Conservation (phyloP, 2,888 invertebrate genomes). For the Dendrolimus pini region DNA sequence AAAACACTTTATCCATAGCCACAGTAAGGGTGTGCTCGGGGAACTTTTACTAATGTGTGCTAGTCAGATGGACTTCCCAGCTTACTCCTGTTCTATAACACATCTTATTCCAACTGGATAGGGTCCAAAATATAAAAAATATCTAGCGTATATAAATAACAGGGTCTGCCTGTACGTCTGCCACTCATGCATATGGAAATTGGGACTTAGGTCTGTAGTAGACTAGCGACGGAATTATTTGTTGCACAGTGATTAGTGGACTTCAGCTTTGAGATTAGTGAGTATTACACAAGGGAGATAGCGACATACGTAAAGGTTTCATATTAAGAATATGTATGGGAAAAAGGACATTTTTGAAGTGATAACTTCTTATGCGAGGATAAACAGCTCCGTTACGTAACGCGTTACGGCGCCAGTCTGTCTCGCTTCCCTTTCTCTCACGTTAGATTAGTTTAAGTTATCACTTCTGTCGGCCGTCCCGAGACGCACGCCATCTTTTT, state of each 20-base stretch:
- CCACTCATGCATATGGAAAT: conserved; percentile 73
- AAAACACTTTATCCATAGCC: conserved; percentile 27
- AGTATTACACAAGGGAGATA: neutral
- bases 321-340: too few species aligned
- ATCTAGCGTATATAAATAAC: conserved; percentile 36
- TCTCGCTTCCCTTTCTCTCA: too few species aligned
- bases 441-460: too few species aligned
- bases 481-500: too few species aligned
- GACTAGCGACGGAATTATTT: neutral
- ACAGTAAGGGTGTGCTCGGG: conserved; percentile 46
- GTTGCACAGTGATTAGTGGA: conserved; percentile 5
- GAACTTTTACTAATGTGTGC: conserved; percentile 73
- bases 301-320: too few species aligned
- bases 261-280: neutral
- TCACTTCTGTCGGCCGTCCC: too few species aligned
- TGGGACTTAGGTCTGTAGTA: conserved; percentile 48
- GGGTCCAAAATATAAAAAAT: conserved; percentile 35
- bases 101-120: conserved; percentile 37
- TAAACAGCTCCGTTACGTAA: too few species aligned
- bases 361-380: too few species aligned
- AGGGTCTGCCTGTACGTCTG: conserved; percentile 37
- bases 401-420: too few species aligned
- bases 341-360: too few species aligned
- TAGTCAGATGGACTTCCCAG: conserved; percentile 74
- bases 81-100: conserved; percentile 41